These are phyloP conservation scores for Eunapius fragilis DNA, from an alignment of 37 sponge, comb jelly and placozoan species.

Conservation along the genomic window DNA sequence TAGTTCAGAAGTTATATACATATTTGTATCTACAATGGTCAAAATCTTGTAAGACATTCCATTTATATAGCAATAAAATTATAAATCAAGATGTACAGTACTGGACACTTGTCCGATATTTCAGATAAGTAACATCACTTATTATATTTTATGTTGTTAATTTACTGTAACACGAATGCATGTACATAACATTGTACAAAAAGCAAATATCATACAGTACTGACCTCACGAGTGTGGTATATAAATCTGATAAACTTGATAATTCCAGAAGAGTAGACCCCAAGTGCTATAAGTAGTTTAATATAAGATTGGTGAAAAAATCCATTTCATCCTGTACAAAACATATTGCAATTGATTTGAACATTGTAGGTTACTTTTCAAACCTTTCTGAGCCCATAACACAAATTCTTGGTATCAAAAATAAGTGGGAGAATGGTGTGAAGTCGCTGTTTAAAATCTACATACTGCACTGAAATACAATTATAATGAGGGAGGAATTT, in stretches of 20 bases:
- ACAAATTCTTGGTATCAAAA: slow-evolving; percentile 83
- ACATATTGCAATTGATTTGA: neutral
- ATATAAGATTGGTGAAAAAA: neutral
- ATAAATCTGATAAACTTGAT: neutral
- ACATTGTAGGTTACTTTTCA: neutral
- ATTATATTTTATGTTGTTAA: too few species aligned
- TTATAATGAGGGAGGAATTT: neutral
- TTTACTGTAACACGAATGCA: too few species aligned
- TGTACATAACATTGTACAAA: neutral
- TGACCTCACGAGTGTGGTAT: neutral
- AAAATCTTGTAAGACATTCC: too few species aligned
- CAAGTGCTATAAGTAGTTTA: neutral
- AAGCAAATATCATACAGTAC: too few species aligned
- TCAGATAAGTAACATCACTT: too few species aligned
- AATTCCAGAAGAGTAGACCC: neutral
- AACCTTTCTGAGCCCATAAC: slow-evolving; percentile 63
- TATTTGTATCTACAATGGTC: too few species aligned
- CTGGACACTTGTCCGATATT: too few species aligned
- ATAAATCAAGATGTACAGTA: too few species aligned
- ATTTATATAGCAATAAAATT: too few species aligned
- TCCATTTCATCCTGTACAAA: slow-evolving; percentile 6
- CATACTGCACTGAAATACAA: slow-evolving; percentile 24
- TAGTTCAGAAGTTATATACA: too few species aligned
- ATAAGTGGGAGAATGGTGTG: slow-evolving; percentile 70
- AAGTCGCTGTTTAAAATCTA: slow-evolving; percentile 70